phyloP scores from a whole-genome alignment of 2,797 vertebrate genomes.

The Lacerta viridis region DNA sequence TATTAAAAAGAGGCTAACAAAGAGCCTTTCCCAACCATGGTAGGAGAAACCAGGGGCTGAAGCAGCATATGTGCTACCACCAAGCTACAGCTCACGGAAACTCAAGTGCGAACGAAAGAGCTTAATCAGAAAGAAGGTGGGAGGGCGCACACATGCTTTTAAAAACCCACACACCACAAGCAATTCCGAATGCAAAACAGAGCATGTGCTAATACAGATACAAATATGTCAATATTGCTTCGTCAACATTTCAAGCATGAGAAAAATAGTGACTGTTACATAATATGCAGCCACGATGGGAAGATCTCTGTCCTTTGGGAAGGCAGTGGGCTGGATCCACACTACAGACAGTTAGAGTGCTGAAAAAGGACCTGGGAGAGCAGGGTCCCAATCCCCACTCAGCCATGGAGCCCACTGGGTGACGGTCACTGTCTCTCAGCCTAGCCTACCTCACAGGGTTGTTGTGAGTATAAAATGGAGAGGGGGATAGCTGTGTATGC shows the following conservation, averaged over 20 bases:
- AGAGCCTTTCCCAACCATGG: not conserved
- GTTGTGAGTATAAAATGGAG: too few species aligned
- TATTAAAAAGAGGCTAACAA: not conserved
- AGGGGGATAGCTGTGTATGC: too few species aligned
- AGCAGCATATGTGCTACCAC: not conserved
- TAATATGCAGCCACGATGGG: not conserved
- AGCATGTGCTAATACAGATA: not conserved
- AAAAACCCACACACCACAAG: not conserved
- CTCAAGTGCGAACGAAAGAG: not conserved
- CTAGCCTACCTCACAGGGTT: too few species aligned
- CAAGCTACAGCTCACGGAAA: not conserved
- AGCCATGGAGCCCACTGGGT: too few species aligned
- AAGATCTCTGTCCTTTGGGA: not conserved
- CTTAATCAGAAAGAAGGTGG: not conserved
- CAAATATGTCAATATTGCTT: constrained; percentile 24
- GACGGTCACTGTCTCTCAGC: too few species aligned
- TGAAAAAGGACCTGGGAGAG: too few species aligned
- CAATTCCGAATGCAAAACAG: not conserved
- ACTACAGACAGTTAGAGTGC: too few species aligned
- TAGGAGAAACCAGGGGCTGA: not conserved
- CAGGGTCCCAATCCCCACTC: too few species aligned
- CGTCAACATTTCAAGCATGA: not conserved
- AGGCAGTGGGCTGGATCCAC: not conserved
- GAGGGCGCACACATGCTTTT: not conserved
- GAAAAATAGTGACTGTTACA: not conserved